Evolutionary conservation across 2,797 vertebrate species (phyloP).

Genomic region (Valencia hispanica): DNA sequence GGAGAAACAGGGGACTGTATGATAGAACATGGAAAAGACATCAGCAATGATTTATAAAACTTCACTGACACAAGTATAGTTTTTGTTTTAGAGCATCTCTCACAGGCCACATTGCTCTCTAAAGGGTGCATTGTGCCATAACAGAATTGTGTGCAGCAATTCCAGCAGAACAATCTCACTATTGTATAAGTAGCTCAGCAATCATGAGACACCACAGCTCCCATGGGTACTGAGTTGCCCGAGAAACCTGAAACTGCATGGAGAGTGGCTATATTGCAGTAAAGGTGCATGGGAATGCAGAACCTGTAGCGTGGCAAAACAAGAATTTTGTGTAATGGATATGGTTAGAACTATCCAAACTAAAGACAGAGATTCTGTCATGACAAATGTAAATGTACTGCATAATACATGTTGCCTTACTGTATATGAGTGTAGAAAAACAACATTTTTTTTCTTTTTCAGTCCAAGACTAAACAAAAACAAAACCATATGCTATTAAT

Average conservation of each 20-base stretch:
- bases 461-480: slow-evolving; percentile 22
- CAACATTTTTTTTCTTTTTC: background rate
- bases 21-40: slow-evolving; percentile 24
- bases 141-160: slow-evolving; percentile 30
- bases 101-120: slow-evolving; percentile 25
- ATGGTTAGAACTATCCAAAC: slow-evolving; percentile 20
- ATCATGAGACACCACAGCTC: slow-evolving; percentile 53
- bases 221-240: slow-evolving; percentile 51
- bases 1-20: slow-evolving; percentile 95
- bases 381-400: slow-evolving; percentile 11
- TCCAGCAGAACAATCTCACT: slow-evolving; percentile 50
- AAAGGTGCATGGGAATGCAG: slow-evolving; percentile 22
- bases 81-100: slow-evolving; percentile 45
- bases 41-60: slow-evolving; percentile 29
- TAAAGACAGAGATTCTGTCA: slow-evolving; percentile 15
- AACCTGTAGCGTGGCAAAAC: slow-evolving; percentile 25
- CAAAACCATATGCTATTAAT: slow-evolving; percentile 27
- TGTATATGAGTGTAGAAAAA: slow-evolving; percentile 2
- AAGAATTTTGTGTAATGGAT: slow-evolving; percentile 40
- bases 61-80: slow-evolving; percentile 14
- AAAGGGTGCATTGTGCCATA: slow-evolving; percentile 36
- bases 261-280: slow-evolving; percentile 25
- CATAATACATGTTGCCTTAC: slow-evolving; percentile 7
- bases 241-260: slow-evolving; percentile 54
- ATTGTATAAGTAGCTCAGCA: slow-evolving; percentile 61